Evolutionary conservation across 2,113 vertebrate species (phyloP).

Genomic region (Sinocyclocheilus rhinocerous): DNA sequence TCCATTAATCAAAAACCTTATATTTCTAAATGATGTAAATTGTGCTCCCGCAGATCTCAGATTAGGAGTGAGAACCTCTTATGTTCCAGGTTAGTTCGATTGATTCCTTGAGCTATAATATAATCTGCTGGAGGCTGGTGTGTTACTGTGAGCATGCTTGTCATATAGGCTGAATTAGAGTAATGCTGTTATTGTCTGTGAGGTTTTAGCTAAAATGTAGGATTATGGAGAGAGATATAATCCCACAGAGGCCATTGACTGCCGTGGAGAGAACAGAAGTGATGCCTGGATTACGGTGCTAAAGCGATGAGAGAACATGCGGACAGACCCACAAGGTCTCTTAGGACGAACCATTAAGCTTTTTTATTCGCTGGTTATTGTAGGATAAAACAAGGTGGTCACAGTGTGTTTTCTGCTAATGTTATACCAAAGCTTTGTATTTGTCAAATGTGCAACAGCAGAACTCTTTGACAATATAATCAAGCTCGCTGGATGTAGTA

Average conservation of each 20-base stretch:
- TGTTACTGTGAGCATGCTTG: neutral
- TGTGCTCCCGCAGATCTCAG: neutral
- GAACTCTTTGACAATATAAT: neutral
- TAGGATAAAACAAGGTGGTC: neutral
- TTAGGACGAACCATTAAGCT: neutral
- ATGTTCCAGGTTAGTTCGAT: neutral
- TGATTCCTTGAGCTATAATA: conserved; percentile 4
- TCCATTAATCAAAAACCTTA: neutral
- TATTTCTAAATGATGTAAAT: neutral
- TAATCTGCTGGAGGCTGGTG: neutral
- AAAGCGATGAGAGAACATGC: conserved; percentile 10
- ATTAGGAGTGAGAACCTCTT: neutral
- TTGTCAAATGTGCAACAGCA: neutral
- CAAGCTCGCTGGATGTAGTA: neutral
- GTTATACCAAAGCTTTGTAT: neutral
- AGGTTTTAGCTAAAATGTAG: conserved; percentile 17
- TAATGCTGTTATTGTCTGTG: conserved; percentile 39
- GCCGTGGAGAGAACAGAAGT: neutral
- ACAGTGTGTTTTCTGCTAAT: neutral
- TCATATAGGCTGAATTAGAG: conserved; percentile 32
- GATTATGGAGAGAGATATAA: conserved; percentile 41
- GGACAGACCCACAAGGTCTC: neutral
- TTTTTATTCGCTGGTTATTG: neutral
- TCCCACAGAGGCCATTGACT: conserved; percentile 31
- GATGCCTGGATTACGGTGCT: conserved; percentile 28